phyloP scores from a whole-genome alignment of 1,140 invertebrate genomes.

The Drosophila arizonae region DNA sequence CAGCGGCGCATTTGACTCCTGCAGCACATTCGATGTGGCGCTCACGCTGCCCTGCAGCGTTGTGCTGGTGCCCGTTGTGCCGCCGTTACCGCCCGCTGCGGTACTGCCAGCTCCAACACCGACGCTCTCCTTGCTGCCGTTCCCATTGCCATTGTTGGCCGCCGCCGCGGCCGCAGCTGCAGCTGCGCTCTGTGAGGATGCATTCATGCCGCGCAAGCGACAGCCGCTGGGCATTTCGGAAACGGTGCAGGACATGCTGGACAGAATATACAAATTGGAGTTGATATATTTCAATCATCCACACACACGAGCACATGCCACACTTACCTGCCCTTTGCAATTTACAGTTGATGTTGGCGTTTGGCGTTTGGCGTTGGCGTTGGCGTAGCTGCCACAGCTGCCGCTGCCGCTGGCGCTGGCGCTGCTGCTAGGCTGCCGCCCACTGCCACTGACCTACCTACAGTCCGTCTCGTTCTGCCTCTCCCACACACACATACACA shows the following conservation, averaged over 20 bases:
- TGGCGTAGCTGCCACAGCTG: constrained; percentile 51
- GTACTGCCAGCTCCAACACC: constrained; percentile 4
- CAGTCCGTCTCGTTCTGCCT: constrained; percentile 48
- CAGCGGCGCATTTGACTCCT: constrained; percentile 70
- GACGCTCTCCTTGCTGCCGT: constrained; percentile 33
- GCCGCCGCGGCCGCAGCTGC: background rate
- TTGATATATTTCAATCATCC: background rate
- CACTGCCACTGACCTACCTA: constrained; percentile 77
- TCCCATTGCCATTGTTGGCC: constrained; percentile 47
- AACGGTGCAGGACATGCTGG: constrained; percentile 81
- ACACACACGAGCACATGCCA: constrained; percentile 17
- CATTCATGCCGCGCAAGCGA: constrained; percentile 81
- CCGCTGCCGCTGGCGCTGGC: constrained; percentile 48
- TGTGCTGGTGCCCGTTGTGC: constrained; percentile 45
- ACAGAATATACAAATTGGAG: background rate
- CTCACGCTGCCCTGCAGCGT: constrained; percentile 45
- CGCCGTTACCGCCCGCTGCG: constrained; percentile 29
- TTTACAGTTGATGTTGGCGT: constrained; percentile 62
- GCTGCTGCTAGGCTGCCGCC: constrained; percentile 61
- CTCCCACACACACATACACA: constrained; percentile 13
- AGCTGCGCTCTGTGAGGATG: constrained; percentile 65
- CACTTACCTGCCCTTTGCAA: constrained; percentile 75
- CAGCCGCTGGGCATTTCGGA: constrained; percentile 82
- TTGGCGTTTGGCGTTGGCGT: constrained; percentile 39
- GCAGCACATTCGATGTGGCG: constrained; percentile 68